Evolutionary conservation across 1,140 invertebrate genomes (phyloP), one percentile per base, ranked within the genome.

Genomic region (Pseudomyrmex pallidus): DNA sequence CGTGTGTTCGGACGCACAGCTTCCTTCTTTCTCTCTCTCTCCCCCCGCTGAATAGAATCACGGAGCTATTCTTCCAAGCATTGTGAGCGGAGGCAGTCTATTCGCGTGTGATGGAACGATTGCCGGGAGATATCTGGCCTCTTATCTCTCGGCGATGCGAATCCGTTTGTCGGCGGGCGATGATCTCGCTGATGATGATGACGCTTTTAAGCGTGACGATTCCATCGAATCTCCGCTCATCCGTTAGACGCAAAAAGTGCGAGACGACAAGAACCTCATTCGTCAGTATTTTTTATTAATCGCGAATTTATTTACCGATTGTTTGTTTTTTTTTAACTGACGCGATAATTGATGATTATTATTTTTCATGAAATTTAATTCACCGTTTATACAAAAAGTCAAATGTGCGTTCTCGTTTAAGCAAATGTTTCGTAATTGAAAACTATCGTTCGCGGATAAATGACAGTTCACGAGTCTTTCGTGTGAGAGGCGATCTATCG

Each of bases 11-110:
- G 56, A 63, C 72, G 82, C 57, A 35, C 35, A 63, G 62, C 67
- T 63, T 86, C 74, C 76, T 74, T 82, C 74, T 91, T 67, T 61
- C 54, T 82, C 70, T 85, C 35, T 35, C 35, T 0, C 25, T 2
- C 74, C 87, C 80, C 76, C 74, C 59, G 61, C 66, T 94, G 90
- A 94, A 94, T 93, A 91, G 93, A 94, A 93, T 93, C 92, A 92
- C 90, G 64, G 82, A 67, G 91, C 93, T 92, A 93, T 94, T 94
- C 92, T 94, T 94, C 88, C 88, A 86, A 84, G 48, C 64, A 68
- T 44, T 50, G 83, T 94, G 92, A 93, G 92, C 92, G 66, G 77
- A 87, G 83, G 87, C 85, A 87, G 88, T 90, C 85, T 86, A 90
- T 92, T 89, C 85, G 84, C 86, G 63, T 84, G 86, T 92, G 92